A percentile compares a stretch with the other conserved stretches of the same genome.
Conservation (phyloP, 2,113 vertebrate genomes). For the Pygoscelis adeliae region DNA sequence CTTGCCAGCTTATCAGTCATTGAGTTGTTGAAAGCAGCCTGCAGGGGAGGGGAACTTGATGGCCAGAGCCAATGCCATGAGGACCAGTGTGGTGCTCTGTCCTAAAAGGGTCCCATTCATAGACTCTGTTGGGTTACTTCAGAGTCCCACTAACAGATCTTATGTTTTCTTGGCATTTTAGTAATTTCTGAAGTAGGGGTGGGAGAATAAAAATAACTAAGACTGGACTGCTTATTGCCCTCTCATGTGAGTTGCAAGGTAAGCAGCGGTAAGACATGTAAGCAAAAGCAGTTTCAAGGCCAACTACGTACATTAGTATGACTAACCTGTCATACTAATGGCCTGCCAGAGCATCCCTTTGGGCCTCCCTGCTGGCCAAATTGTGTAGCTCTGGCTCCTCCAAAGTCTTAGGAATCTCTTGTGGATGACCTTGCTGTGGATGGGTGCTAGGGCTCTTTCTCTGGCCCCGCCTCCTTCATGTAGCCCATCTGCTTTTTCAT, state of each 20-base stretch:
- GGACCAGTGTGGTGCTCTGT: background rate
- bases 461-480: accelerated
- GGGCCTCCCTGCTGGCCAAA: background rate
- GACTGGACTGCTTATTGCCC: background rate
- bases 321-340: background rate
- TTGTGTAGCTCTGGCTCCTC: background rate
- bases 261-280: background rate
- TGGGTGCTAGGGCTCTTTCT: background rate
- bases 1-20: background rate
- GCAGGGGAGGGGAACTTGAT: background rate
- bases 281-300: background rate
- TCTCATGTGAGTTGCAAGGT: background rate
- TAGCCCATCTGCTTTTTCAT: background rate
- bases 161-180: background rate
- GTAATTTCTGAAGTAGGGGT: background rate
- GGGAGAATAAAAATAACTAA: background rate
- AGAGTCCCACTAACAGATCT: background rate
- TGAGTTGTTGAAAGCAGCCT: background rate
- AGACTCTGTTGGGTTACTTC: background rate
- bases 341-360: background rate
- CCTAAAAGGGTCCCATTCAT: background rate
- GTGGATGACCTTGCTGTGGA: background rate
- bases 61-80: background rate
- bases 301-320: background rate
- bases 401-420: background rate